Evolutionary conservation across 2,797 vertebrate species (phyloP).

Genomic region (Clamator glandarius): DNA sequence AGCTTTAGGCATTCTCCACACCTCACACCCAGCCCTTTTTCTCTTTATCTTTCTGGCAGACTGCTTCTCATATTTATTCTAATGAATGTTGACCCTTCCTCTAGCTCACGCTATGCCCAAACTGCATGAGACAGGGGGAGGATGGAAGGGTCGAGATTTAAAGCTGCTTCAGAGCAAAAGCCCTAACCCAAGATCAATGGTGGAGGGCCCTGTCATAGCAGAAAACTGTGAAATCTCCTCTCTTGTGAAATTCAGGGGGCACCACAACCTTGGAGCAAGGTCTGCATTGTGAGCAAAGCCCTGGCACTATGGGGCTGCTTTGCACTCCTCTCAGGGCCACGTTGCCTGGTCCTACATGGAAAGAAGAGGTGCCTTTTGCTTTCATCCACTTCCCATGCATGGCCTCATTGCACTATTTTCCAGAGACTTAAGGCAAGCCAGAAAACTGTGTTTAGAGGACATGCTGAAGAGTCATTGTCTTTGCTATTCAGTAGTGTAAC

Average conservation of each 20-base stretch:
- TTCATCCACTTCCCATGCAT: background rate
- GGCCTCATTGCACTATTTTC: background rate
- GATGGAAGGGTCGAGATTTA: background rate
- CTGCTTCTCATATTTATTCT: background rate
- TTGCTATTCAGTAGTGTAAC: background rate
- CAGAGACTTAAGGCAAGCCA: background rate
- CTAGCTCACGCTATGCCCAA: background rate
- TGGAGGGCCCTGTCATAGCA: background rate
- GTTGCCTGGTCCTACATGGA: background rate
- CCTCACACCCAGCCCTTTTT: conserved; percentile 8
- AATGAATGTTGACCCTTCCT: background rate
- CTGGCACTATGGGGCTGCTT: background rate
- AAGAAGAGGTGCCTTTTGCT: background rate
- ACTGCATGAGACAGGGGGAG: background rate
- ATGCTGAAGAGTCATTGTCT: background rate
- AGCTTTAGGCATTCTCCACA: conserved; percentile 34
- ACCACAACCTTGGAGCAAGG: background rate
- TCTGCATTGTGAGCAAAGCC: background rate
- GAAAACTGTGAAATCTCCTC: background rate
- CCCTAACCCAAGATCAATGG: background rate
- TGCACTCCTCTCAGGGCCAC: background rate
- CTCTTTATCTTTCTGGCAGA: conserved; percentile 29
- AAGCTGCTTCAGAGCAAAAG: conserved; percentile 14
- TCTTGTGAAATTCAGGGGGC: background rate
- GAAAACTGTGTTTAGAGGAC: background rate